Evolutionary conservation across 2,113 vertebrate species (phyloP).

Genomic region (Chitala chitala): DNA sequence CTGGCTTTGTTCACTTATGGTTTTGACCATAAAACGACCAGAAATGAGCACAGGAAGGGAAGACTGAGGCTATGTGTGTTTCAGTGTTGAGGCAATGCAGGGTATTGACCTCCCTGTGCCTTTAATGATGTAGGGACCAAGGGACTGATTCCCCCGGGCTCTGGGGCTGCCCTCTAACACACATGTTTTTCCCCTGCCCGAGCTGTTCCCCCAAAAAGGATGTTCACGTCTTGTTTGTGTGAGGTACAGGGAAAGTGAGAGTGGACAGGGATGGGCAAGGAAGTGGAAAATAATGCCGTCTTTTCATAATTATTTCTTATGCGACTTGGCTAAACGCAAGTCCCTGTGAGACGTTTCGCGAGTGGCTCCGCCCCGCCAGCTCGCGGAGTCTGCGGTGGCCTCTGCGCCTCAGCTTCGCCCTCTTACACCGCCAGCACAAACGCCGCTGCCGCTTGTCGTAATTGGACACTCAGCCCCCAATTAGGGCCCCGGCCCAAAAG

Average conservation of each 20-base stretch:
- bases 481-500: slow-evolving; percentile 76
- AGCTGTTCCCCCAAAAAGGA: slow-evolving; percentile 53
- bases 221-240: slow-evolving; percentile 30
- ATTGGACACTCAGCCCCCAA: slow-evolving; percentile 80
- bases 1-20: neutral
- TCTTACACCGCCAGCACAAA: slow-evolving; percentile 65
- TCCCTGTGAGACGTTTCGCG: slow-evolving; percentile 49
- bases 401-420: slow-evolving; percentile 58
- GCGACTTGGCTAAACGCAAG: slow-evolving; percentile 41
- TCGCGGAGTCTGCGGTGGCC: slow-evolving; percentile 51
- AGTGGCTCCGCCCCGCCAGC: slow-evolving; percentile 43
- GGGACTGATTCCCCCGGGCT: slow-evolving; percentile 54
- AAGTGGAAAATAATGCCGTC: slow-evolving; percentile 32
- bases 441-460: slow-evolving; percentile 64
- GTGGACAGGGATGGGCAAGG: slow-evolving; percentile 10
- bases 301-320: slow-evolving; percentile 37
- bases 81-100: slow-evolving; percentile 62
- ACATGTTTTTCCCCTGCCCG: slow-evolving; percentile 55
- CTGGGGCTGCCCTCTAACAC: slow-evolving; percentile 33
- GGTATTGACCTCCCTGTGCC: slow-evolving; percentile 67
- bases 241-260: slow-evolving; percentile 20
- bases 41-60: slow-evolving; percentile 16
- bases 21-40: too few relatives aligned
- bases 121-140: slow-evolving; percentile 70
- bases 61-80: slow-evolving; percentile 59